Percentiles rank a stretch among this genome's conserved stretches.
Evolutionary conservation across 2,113 vertebrate genomes (phyloP).

Genomic region (Pavo muticus): DNA sequence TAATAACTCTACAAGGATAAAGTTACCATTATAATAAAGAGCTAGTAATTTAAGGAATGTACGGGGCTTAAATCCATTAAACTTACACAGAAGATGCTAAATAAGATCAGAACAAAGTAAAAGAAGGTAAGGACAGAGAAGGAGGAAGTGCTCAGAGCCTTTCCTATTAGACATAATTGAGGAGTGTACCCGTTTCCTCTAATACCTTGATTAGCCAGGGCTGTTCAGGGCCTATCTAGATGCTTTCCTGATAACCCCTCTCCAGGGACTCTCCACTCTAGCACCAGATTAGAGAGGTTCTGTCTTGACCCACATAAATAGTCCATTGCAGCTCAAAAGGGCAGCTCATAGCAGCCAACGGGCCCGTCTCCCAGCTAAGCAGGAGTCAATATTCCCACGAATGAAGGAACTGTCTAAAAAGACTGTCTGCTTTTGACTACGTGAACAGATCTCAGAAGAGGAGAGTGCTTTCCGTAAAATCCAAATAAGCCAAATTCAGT

Average conservation of each 20-base stretch:
- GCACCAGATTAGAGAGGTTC: neutral
- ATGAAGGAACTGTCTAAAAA: neutral
- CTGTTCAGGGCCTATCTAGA: neutral
- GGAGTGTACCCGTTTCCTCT: neutral
- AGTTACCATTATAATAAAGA: slow-evolving; percentile 67
- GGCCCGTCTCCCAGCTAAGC: slow-evolving; percentile 21
- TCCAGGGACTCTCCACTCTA: neutral
- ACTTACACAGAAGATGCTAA: neutral
- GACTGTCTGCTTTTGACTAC: neutral
- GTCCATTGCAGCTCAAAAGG: neutral
- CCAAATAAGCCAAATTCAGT: neutral
- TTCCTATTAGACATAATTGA: neutral
- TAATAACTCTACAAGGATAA: slow-evolving; percentile 64
- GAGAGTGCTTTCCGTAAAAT: neutral
- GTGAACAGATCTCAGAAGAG: neutral
- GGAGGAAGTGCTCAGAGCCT: neutral
- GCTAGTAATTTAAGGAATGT: slow-evolving; percentile 47
- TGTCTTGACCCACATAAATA: neutral
- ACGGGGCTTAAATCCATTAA: slow-evolving; percentile 70
- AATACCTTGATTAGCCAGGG: neutral
- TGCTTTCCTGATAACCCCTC: neutral
- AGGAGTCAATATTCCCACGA: neutral
- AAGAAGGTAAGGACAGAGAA: neutral
- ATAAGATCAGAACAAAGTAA: neutral
- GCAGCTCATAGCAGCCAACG: slow-evolving; percentile 28